These are phyloP conservation scores for Drosophila arawakana DNA, from an alignment of 1,140 invertebrate genomes.

Conservation along the genomic window DNA sequence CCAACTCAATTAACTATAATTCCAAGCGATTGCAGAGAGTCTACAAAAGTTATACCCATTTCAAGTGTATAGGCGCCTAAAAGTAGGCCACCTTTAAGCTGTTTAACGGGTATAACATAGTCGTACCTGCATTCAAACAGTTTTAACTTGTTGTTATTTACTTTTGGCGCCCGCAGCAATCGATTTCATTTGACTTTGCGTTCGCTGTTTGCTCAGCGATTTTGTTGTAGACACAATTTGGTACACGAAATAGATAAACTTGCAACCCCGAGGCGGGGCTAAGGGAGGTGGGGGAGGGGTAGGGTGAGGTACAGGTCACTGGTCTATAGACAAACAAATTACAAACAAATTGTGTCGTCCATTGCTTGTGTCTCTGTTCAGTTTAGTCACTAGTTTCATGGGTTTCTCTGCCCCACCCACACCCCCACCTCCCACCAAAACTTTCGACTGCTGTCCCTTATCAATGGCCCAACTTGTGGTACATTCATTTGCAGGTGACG, in stretches of 20 bases:
- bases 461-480: conserved; percentile 18
- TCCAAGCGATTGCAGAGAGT: too few relatives aligned
- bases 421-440: conserved; percentile 8
- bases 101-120: too few relatives aligned
- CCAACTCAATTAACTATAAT: too few relatives aligned
- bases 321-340: conserved; percentile 72
- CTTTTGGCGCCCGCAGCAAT: conserved; percentile 55
- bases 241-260: conserved; percentile 49
- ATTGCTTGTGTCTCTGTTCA: conserved; percentile 14
- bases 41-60: too few relatives aligned
- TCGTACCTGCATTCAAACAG: too few relatives aligned
- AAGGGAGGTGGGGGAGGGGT: background rate
- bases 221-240: conserved; percentile 53
- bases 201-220: conserved; percentile 60
- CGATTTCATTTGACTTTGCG: conserved; percentile 61
- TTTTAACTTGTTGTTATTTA: conserved; percentile 42
- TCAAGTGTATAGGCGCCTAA: too few relatives aligned
- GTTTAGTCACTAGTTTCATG: too few relatives aligned
- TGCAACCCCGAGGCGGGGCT: conserved; percentile 14
- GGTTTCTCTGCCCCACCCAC: background rate
- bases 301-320: conserved; percentile 10
- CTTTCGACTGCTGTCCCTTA: conserved; percentile 30
- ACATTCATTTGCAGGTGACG: conserved; percentile 36
- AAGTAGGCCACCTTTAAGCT: too few relatives aligned
- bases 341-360: conserved; percentile 75